Percentiles rank a stretch among this genome's conserved stretches.
These are phyloP conservation scores for Cardiocondyla obscurior DNA, from an alignment of 1,140 invertebrate genomes.

Conservation along the genomic window DNA sequence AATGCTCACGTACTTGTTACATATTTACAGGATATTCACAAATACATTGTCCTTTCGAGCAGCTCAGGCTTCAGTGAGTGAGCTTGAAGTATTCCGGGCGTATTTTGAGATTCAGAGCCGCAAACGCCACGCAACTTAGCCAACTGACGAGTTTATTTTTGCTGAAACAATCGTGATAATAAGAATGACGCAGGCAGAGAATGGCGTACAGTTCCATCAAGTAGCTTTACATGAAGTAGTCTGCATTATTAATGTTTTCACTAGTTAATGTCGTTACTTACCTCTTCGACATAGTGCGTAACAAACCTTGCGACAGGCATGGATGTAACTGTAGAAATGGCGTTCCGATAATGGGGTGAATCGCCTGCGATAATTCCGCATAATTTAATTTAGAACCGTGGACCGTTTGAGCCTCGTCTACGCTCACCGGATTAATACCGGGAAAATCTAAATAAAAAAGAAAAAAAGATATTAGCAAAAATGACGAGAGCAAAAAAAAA, in stretches of 20 bases:
- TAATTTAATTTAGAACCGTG: conserved; percentile 66
- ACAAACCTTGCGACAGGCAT: conserved; percentile 79
- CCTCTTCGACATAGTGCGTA: conserved; percentile 77
- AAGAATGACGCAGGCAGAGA: not conserved
- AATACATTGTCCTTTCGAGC: too few species aligned
- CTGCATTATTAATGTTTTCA: not conserved
- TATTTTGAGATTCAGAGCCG: conserved; percentile 75
- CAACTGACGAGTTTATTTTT: conserved; percentile 82
- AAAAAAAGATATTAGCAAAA: too few species aligned
- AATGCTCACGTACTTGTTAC: not conserved
- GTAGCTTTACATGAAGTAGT: not conserved
- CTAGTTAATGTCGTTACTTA: conserved; percentile 47
- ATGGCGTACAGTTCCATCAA: not conserved
- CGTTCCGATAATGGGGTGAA: conserved; percentile 81
- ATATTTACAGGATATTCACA: too few species aligned
- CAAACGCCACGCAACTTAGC: conserved; percentile 77
- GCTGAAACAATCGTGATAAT: conserved; percentile 68
- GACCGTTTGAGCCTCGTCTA: conserved; percentile 78
- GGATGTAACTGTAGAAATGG: conserved; percentile 82
- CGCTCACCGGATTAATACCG: conserved; percentile 79
- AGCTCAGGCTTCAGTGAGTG: conserved; percentile 56
- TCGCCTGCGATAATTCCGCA: conserved; percentile 79
- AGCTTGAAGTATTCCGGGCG: conserved; percentile 75
- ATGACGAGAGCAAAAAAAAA: too few species aligned
- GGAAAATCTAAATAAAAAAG: conserved; percentile 75